Conservation (phyloP, 2,797 vertebrate species). For the Lophotriccus pileatus region DNA sequence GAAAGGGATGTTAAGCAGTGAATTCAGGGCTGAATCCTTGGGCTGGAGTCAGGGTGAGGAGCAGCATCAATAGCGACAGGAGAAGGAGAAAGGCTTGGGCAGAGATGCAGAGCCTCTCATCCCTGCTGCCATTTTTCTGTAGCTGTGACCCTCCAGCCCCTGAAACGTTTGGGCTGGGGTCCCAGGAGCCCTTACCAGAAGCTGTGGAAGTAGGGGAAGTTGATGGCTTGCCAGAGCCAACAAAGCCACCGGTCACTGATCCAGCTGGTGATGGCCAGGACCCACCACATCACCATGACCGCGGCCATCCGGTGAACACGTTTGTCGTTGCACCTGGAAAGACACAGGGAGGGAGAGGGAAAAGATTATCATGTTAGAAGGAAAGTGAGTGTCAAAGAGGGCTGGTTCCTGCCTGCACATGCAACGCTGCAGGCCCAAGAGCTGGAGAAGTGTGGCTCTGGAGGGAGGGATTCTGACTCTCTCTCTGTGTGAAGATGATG, state of each 20-base stretch:
- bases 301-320: slow-evolving; percentile 74
- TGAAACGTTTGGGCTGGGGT: not conserved
- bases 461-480: not conserved
- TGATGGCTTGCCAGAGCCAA: slow-evolving; percentile 85
- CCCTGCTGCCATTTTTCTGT: not conserved
- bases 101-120: not conserved
- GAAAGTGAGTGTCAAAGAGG: not conserved
- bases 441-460: not conserved
- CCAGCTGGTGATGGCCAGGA: slow-evolving; percentile 88
- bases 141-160: not conserved
- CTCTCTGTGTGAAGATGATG: not conserved
- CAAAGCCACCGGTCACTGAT: slow-evolving; percentile 88
- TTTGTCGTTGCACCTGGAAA: slow-evolving; percentile 78
- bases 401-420: not conserved
- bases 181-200: slow-evolving; percentile 82
- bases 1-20: not conserved
- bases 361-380: rapidly evolving
- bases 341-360: not conserved
- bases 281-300: slow-evolving; percentile 81
- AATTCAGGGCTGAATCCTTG: not conserved
- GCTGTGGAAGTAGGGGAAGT: slow-evolving; percentile 92
- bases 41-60: not conserved
- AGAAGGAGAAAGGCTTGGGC: not conserved
- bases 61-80: not conserved
- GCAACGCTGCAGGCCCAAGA: not conserved